A percentile compares a stretch with the other conserved stretches of the same genome.
Evolutionary conservation across 2,888 invertebrate species (phyloP).

Genomic region (Tortrix viridana): DNA sequence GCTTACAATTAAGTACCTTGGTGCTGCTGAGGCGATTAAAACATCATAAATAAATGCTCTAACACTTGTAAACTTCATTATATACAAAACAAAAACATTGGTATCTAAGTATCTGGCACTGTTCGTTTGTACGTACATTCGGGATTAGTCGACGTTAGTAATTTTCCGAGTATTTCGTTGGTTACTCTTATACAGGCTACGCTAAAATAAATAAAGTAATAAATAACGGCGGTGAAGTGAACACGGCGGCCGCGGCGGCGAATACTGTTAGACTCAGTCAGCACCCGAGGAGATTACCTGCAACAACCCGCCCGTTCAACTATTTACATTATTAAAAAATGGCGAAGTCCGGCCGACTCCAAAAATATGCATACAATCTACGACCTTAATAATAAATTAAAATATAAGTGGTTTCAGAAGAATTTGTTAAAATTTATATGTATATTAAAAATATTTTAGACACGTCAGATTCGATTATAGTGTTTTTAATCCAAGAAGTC

Average conservation of each 20-base stretch:
- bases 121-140: constrained; percentile 54
- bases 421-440: too few species aligned
- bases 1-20: constrained; percentile 63
- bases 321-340: background rate
- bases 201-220: constrained; percentile 67
- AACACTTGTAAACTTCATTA: constrained; percentile 41
- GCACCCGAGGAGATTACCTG: constrained; percentile 63
- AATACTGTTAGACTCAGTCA: constrained; percentile 63
- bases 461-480: too few species aligned
- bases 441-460: too few species aligned
- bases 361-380: too few species aligned
- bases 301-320: constrained; percentile 40
- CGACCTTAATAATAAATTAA: too few species aligned
- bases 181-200: constrained; percentile 61
- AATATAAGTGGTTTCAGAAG: too few species aligned
- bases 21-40: constrained; percentile 60
- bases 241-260: constrained; percentile 47
- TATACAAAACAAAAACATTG: constrained; percentile 44
- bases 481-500: too few species aligned
- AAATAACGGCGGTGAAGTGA: constrained; percentile 63
- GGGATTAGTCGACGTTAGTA: constrained; percentile 38
- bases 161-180: constrained; percentile 52
- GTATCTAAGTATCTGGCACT: constrained; percentile 54
- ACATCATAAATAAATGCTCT: constrained; percentile 69
- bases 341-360: too few species aligned